Evolutionary conservation across 2,113 vertebrate species (phyloP).

Genomic region (Microcebus griseorufus): DNA sequence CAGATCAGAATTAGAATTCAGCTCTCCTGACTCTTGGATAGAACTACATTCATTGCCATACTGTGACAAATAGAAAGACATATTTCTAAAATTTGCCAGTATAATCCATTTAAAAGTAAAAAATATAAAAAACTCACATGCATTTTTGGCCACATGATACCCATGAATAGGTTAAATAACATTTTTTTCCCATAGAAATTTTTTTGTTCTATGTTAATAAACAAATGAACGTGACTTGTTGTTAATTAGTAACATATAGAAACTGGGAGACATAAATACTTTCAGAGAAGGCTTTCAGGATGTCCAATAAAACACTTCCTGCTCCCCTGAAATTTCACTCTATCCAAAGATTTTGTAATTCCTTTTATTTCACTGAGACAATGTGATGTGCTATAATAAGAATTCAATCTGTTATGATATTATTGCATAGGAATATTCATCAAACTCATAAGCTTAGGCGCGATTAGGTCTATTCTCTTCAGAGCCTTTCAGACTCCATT

Average conservation of each 20-base stretch:
- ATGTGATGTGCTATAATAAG: conserved; percentile 59
- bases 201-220: neutral
- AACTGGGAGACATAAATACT: neutral
- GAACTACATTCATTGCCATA: neutral
- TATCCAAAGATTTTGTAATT: conserved; percentile 39
- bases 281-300: neutral
- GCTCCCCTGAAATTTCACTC: conserved; percentile 30
- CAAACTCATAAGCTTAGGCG: conserved; percentile 67
- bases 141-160: neutral
- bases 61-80: neutral
- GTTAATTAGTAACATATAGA: neutral
- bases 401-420: conserved; percentile 71
- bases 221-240: neutral
- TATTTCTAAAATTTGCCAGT: neutral
- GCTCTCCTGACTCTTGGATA: neutral
- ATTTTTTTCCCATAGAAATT: neutral
- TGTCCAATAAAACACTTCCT: neutral
- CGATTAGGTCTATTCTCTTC: conserved; percentile 41
- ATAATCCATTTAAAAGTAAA: neutral
- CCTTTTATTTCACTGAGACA: conserved; percentile 62
- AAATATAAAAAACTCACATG: neutral
- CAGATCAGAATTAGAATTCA: neutral
- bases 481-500: conserved; percentile 67
- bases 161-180: neutral
- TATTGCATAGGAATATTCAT: conserved; percentile 66